These are phyloP conservation scores for Pagrus major DNA, from an alignment of 2,113 vertebrate species.

Conservation along the genomic window DNA sequence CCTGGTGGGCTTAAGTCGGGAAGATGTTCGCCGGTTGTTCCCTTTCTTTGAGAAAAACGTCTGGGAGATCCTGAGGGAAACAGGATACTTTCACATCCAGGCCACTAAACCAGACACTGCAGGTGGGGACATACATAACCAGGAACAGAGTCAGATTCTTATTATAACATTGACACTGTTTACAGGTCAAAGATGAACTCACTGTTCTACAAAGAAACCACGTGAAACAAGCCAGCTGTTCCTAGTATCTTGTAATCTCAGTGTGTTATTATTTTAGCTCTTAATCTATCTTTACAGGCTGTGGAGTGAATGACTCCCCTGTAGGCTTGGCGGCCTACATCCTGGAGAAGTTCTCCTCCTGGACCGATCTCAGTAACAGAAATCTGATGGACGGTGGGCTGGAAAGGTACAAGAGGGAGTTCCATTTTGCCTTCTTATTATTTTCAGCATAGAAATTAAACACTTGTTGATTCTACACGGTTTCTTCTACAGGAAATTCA, in stretches of 20 bases:
- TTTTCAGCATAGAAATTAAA: background rate
- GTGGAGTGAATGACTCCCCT: conserved; percentile 89
- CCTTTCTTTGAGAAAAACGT: conserved; percentile 88
- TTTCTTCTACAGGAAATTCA: conserved; percentile 87
- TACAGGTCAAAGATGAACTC: background rate
- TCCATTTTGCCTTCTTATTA: background rate
- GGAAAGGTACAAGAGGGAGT: conserved; percentile 81
- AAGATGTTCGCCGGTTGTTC: conserved; percentile 85
- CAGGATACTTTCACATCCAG: conserved; percentile 91
- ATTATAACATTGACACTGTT: background rate
- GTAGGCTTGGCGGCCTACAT: conserved; percentile 91
- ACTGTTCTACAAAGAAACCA: too few species aligned
- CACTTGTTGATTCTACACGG: too few species aligned
- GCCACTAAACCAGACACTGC: conserved; percentile 91
- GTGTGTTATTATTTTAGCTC: background rate
- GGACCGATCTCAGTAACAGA: conserved; percentile 84
- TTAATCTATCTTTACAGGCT: conserved; percentile 78
- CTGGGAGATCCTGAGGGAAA: conserved; percentile 80
- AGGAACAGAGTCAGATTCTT: background rate
- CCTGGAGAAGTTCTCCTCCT: conserved; percentile 92
- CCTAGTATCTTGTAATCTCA: background rate
- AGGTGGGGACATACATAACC: conserved; percentile 75
- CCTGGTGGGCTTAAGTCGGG: conserved; percentile 87
- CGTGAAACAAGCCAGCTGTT: background rate
- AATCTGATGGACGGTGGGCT: conserved; percentile 86